Percentiles rank a stretch among this genome's conserved stretches.
These are phyloP conservation scores for Burhinus bistriatus DNA, from an alignment of 2,113 vertebrate species.

Conservation along the genomic window DNA sequence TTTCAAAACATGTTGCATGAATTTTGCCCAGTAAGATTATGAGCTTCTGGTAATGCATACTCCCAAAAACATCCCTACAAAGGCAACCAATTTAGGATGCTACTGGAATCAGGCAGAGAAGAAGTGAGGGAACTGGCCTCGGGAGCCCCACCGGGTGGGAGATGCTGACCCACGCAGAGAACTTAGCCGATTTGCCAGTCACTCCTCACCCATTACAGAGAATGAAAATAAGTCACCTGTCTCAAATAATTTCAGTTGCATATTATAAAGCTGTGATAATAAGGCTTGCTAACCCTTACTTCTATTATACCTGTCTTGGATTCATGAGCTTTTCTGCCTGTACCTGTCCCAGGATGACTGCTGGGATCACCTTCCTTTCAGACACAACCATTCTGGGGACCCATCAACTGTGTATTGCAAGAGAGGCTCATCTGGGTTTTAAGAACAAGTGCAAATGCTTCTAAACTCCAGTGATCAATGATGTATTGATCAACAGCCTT, in stretches of 20 bases:
- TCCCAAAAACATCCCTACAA: background rate
- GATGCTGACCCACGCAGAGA: background rate
- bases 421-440: background rate
- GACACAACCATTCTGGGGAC: background rate
- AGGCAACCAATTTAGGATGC: background rate
- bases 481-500: background rate
- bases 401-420: background rate
- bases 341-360: background rate
- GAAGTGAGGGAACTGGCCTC: background rate
- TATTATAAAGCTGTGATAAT: background rate
- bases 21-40: background rate
- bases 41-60: background rate
- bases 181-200: background rate
- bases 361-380: background rate
- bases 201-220: accelerated
- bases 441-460: background rate
- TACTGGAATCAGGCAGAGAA: background rate
- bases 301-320: background rate
- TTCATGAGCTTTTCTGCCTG: background rate
- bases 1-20: background rate
- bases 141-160: background rate
- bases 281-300: background rate
- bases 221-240: background rate
- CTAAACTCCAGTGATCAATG: background rate
- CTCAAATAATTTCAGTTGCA: background rate